Conservation (phyloP, 2,797 vertebrate species). For the Gambusia yucatana region DNA sequence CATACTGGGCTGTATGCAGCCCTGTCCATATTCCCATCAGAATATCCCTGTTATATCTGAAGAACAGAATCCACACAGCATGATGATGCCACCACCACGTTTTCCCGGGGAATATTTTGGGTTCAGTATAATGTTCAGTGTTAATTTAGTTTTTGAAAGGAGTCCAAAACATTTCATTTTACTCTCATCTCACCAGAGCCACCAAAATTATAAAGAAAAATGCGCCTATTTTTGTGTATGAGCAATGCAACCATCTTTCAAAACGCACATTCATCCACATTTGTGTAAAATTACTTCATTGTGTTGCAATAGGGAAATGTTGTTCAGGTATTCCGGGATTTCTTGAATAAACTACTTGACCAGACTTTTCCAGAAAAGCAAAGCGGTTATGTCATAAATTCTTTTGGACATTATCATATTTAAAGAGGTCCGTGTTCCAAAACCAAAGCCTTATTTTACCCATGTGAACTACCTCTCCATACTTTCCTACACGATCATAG, state of each 20-base stretch:
- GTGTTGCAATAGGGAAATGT: neutral
- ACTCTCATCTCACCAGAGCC: neutral
- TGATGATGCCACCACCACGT: neutral
- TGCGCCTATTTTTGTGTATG: neutral
- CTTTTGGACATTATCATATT: conserved; percentile 29
- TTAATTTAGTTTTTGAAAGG: neutral
- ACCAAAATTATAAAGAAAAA: neutral
- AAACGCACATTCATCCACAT: neutral
- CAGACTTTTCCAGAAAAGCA: neutral
- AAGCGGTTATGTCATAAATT: neutral
- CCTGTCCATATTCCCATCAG: neutral
- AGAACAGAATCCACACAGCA: neutral
- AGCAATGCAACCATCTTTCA: neutral
- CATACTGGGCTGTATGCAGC: neutral
- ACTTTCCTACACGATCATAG: conserved; percentile 59
- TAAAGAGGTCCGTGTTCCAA: conserved; percentile 46
- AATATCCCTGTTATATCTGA: neutral
- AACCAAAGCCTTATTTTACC: conserved; percentile 41
- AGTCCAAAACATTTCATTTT: neutral
- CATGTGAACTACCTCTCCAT: conserved; percentile 21
- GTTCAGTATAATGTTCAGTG: neutral
- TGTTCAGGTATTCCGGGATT: neutral
- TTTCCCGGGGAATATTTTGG: neutral
- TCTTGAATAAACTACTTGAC: neutral
- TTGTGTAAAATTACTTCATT: neutral